Evolutionary conservation across 2,888 invertebrate species (phyloP).

Genomic region (Thera obeliscata): DNA sequence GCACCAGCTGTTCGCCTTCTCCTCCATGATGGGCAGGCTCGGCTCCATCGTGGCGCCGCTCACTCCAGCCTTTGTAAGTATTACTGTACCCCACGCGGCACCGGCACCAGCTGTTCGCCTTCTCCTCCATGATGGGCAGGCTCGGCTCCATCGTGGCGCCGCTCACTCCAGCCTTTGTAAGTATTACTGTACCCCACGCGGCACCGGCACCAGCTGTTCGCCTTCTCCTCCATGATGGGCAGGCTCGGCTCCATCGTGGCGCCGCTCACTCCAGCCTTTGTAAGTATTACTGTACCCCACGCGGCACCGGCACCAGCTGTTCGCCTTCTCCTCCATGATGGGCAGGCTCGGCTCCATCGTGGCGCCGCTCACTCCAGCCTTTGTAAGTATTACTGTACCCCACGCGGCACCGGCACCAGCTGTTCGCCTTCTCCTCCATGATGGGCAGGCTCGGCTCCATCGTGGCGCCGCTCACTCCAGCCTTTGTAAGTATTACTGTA

Average conservation of each 20-base stretch:
- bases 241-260: conserved; percentile 87
- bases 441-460: conserved; percentile 87
- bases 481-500: conserved; percentile 74
- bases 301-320: conserved; percentile 84
- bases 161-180: conserved; percentile 86
- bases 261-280: conserved; percentile 86
- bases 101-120: conserved; percentile 85
- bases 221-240: conserved; percentile 87
- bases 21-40: conserved; percentile 87
- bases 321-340: conserved; percentile 87
- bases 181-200: conserved; percentile 84
- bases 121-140: conserved; percentile 87
- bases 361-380: conserved; percentile 86
- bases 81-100: conserved; percentile 84
- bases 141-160: conserved; percentile 87
- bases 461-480: conserved; percentile 86
- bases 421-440: conserved; percentile 87
- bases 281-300: conserved; percentile 84
- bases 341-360: conserved; percentile 87
- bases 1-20: conserved; percentile 85
- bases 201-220: conserved; percentile 85
- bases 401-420: conserved; percentile 85
- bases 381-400: conserved; percentile 84
- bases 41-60: conserved; percentile 88
- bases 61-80: conserved; percentile 84